These are phyloP conservation scores for Charaxes varanes DNA, from an alignment of 1,140 invertebrate genomes.

Conservation along the genomic window DNA sequence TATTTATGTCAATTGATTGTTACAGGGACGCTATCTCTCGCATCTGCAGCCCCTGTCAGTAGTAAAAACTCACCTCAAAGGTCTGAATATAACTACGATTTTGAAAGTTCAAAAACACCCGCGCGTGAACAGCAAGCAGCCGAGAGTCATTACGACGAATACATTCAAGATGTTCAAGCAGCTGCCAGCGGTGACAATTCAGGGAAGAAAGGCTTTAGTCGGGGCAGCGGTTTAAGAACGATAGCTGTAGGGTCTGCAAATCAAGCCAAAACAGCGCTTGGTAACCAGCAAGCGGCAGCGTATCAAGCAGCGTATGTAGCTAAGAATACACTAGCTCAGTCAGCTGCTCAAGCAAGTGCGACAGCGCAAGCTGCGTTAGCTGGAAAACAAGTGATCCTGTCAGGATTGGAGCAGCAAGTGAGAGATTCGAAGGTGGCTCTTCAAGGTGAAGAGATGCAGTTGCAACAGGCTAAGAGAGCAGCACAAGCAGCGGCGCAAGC, in stretches of 20 bases:
- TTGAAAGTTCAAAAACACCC: conserved; percentile 37
- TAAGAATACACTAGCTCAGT: conserved; percentile 81
- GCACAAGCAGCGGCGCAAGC: conserved; percentile 78
- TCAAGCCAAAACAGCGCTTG: conserved; percentile 79
- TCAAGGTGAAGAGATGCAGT: conserved; percentile 78
- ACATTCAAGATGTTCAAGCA: conserved; percentile 57
- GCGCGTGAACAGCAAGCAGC: conserved; percentile 43
- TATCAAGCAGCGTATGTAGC: conserved; percentile 81
- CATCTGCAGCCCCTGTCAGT: conserved; percentile 37
- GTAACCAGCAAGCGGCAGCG: conserved; percentile 79
- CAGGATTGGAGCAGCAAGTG: conserved; percentile 79
- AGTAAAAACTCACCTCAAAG: conserved; percentile 31
- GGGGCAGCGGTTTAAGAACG: conserved; percentile 64
- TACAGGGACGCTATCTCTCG: conserved; percentile 34
- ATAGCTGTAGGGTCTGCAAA: conserved; percentile 79
- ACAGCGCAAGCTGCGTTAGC: conserved; percentile 81
- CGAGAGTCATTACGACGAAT: conserved; percentile 61
- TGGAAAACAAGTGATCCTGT: conserved; percentile 79
- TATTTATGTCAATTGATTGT: conserved; percentile 4
- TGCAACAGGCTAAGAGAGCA: conserved; percentile 79
- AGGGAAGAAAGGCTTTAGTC: conserved; percentile 58
- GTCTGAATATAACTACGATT: conserved; percentile 56
- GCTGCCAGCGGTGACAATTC: conserved; percentile 34
- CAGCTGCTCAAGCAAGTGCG: conserved; percentile 79
- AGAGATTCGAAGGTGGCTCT: conserved; percentile 78